Evolutionary conservation across 1,140 invertebrate genomes (phyloP).

Genomic region (Fopius arisanus): DNA sequence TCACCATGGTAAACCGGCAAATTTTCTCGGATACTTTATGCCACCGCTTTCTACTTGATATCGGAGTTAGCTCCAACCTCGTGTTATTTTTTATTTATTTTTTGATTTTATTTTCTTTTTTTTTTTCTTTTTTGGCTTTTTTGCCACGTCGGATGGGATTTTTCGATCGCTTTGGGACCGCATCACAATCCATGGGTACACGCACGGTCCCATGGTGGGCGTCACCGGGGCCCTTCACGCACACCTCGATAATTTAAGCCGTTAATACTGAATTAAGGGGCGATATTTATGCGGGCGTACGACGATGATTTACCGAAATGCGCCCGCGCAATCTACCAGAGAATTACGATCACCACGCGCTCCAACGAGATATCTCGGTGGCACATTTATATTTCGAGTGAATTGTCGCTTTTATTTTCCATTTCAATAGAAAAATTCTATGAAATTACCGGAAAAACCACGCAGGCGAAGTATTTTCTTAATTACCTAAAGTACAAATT

Average conservation of each 20-base stretch:
- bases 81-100: no score
- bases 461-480: no score
- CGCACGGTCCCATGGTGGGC: slow-evolving; percentile 35
- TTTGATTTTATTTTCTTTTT: neutral
- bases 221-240: slow-evolving; percentile 36
- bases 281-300: slow-evolving; percentile 44
- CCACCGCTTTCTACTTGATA: slow-evolving; percentile 38
- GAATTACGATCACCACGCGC: slow-evolving; percentile 21
- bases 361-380: slow-evolving; percentile 9
- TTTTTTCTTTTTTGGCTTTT: neutral
- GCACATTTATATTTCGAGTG: neutral
- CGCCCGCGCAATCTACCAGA: neutral
- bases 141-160: neutral
- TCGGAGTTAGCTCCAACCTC: neutral
- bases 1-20: neutral
- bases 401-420: neutral
- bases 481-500: no score
- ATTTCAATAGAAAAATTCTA: neutral
- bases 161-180: neutral
- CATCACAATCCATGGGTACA: neutral
- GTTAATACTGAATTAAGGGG: slow-evolving; percentile 52
- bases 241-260: slow-evolving; percentile 46
- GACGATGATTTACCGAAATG: slow-evolving; percentile 42
- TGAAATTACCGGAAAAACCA: no score
- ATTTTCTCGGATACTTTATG: slow-evolving; percentile 33